Percentiles rank a stretch among this genome's conserved stretches.
Conservation (phyloP, 2,797 vertebrate species). For the Arrhamphus sclerolepis region DNA sequence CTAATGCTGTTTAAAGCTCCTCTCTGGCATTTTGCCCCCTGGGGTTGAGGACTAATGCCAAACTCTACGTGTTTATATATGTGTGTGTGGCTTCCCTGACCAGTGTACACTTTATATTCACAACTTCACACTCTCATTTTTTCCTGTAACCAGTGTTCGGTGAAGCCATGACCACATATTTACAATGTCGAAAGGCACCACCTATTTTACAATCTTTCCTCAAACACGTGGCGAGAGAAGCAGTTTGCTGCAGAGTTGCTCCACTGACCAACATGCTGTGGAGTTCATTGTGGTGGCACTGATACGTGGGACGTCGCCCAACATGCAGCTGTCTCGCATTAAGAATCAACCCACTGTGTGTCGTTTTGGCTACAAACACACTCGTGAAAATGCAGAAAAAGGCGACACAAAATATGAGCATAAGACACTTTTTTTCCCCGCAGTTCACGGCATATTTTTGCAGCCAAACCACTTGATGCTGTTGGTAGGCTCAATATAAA, state of each 20-base stretch:
- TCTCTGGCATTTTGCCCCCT: conserved; percentile 35
- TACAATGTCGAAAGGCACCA: conserved; percentile 52
- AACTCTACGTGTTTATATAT: conserved; percentile 6
- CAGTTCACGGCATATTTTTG: background rate
- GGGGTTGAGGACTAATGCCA: conserved; percentile 39
- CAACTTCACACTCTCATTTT: conserved; percentile 47
- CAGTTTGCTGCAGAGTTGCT: conserved; percentile 28
- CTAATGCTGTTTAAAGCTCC: conserved; percentile 15
- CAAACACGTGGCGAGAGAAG: conserved; percentile 26
- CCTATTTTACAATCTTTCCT: conserved; percentile 52
- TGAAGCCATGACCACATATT: conserved; percentile 51
- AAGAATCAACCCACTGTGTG: conserved; percentile 5
- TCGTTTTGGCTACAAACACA: conserved; percentile 4
- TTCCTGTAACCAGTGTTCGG: conserved; percentile 40
- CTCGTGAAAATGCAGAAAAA: conserved; percentile 1
- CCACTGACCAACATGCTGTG: conserved; percentile 4
- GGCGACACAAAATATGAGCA: background rate
- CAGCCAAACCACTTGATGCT: conserved; percentile 40
- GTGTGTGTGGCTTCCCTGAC: conserved; percentile 19
- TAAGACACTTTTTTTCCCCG: background rate
- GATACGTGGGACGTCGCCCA: conserved; percentile 10
- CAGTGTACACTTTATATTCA: conserved; percentile 42
- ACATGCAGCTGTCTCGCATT: conserved; percentile 30
- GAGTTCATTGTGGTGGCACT: conserved; percentile 13
- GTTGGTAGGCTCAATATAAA: conserved; percentile 9